Percentiles rank a stretch among this genome's conserved stretches.
Evolutionary conservation across 2,888 invertebrate species (phyloP).

Genomic region (Leptura quadrifasciata): DNA sequence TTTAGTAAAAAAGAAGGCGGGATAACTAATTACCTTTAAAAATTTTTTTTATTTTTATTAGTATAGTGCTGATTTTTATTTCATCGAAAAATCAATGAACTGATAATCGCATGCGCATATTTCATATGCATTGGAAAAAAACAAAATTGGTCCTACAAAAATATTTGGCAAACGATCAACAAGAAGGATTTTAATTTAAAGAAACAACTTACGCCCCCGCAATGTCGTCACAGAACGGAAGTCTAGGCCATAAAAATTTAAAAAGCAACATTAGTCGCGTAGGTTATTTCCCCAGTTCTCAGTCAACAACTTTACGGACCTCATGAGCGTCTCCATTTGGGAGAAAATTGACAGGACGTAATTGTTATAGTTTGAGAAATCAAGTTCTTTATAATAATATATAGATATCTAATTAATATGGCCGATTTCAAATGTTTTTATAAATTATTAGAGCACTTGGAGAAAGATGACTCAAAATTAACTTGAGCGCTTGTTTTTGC

Average conservation of each 20-base stretch:
- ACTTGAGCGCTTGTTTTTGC: too few relatives aligned
- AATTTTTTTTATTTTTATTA: neutral
- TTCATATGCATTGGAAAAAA: neutral
- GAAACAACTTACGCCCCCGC: slow-evolving; percentile 18
- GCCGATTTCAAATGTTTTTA: too few relatives aligned
- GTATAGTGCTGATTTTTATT: neutral
- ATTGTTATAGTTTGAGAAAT: neutral
- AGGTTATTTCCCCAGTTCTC: slow-evolving; percentile 58
- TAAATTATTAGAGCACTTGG: too few relatives aligned
- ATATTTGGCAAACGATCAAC: slow-evolving; percentile 8
- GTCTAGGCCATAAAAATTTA: slow-evolving; percentile 67
- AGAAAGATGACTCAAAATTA: too few relatives aligned
- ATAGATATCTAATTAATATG: too few relatives aligned
- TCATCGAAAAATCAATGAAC: neutral
- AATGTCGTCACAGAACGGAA: slow-evolving; percentile 59
- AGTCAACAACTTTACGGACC: slow-evolving; percentile 60
- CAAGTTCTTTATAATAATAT: too few relatives aligned
- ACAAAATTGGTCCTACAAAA: slow-evolving; percentile 3
- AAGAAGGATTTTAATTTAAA: slow-evolving; percentile 12
- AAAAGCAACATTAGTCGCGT: slow-evolving; percentile 63
- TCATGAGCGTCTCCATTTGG: neutral
- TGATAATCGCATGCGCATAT: neutral
- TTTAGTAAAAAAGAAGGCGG: too few relatives aligned
- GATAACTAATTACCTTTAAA: too few relatives aligned
- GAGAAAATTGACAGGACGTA: neutral